Percentiles rank a stretch among this genome's conserved stretches.
These are phyloP conservation scores for Rhabdomys dilectus DNA, from an alignment of 2,113 vertebrate genomes.

Conservation along the genomic window DNA sequence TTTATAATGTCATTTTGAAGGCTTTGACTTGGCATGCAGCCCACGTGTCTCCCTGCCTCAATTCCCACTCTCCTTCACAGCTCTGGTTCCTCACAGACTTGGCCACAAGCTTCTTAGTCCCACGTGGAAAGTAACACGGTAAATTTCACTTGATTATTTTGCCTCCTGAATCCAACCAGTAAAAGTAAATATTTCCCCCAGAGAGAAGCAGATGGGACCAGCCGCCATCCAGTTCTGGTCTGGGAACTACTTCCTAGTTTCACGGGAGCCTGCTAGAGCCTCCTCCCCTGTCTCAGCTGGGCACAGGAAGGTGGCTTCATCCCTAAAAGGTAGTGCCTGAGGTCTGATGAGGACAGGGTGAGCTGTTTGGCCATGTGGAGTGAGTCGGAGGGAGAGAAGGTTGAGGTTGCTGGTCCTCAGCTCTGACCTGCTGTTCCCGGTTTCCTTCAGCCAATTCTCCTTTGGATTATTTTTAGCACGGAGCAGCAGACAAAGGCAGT, in stretches of 20 bases:
- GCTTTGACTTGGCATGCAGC: not conserved
- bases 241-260: not conserved
- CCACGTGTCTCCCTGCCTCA: too few relatives aligned
- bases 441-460: constrained; percentile 30
- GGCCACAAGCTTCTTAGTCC: not conserved
- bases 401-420: not conserved
- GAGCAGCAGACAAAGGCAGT: not conserved
- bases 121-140: constrained; percentile 22
- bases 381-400: not conserved
- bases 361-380: constrained; percentile 4
- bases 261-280: not conserved
- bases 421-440: constrained; percentile 2
- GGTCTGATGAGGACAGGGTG: constrained; percentile 55
- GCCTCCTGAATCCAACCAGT: constrained; percentile 31
- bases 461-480: constrained; percentile 68
- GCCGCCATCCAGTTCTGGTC: not conserved
- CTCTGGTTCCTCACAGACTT: constrained; percentile 3
- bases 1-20: not conserved
- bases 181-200: not conserved
- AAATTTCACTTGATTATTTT: constrained; percentile 23
- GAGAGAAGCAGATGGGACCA: not conserved
- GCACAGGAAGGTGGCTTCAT: not conserved
- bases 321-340: not conserved
- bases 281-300: not conserved
- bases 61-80: not conserved